phyloP scores from a whole-genome alignment of 1,140 invertebrate species.

The Lineus longissimus region DNA sequence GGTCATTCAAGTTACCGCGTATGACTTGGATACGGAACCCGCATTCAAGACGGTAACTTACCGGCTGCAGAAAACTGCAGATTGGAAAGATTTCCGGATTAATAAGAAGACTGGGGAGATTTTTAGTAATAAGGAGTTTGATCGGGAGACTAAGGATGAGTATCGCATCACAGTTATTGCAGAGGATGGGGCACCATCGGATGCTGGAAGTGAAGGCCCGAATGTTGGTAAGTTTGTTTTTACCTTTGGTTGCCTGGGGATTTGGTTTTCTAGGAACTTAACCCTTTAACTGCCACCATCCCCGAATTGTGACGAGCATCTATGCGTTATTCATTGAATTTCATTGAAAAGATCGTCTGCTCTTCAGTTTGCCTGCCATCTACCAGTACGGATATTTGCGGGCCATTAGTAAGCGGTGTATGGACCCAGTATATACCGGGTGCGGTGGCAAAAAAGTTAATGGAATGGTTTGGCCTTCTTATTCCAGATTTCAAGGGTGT shows the following conservation, averaged over 20 bases:
- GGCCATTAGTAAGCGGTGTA: too few species aligned
- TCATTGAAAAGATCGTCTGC: too few species aligned
- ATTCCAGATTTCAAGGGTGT: slow-evolving; percentile 62
- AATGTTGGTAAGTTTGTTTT: slow-evolving; percentile 15
- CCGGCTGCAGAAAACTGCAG: background rate
- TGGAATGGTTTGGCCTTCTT: too few species aligned
- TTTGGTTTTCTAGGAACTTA: slow-evolving; percentile 10
- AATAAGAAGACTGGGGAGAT: slow-evolving; percentile 89
- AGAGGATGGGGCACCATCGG: slow-evolving; percentile 84
- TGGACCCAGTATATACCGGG: too few species aligned
- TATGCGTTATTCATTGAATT: too few species aligned
- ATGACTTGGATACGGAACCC: background rate
- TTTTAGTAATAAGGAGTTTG: slow-evolving; percentile 88
- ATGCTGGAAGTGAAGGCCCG: slow-evolving; percentile 71
- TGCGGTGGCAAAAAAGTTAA: too few species aligned
- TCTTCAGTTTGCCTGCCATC: too few species aligned
- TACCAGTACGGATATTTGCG: too few species aligned
- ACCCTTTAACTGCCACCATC: slow-evolving; percentile 9
- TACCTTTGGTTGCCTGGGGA: slow-evolving; percentile 16
- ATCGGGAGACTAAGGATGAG: slow-evolving; percentile 90
- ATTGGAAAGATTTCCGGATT: slow-evolving; percentile 46
- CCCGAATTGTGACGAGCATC: too few species aligned
- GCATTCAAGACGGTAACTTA: background rate
- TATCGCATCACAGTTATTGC: slow-evolving; percentile 92
- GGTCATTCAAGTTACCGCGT: slow-evolving; percentile 20